These are phyloP conservation scores for Drosophila grimshawi DNA, from an alignment of 1,140 invertebrate species.

Conservation along the genomic window DNA sequence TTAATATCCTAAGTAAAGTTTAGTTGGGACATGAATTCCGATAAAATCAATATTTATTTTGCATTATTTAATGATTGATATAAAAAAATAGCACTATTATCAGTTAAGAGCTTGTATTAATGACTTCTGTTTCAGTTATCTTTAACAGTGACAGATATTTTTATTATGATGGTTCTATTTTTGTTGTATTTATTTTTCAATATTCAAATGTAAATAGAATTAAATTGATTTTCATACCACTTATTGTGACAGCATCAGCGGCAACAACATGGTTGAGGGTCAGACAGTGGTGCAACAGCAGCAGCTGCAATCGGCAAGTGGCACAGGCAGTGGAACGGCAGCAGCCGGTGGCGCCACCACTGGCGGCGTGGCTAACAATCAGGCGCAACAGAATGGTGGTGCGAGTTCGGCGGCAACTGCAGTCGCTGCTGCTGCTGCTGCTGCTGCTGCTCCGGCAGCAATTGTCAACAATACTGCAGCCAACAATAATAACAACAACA, in stretches of 20 bases:
- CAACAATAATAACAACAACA: slow-evolving; percentile 86
- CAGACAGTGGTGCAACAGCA: slow-evolving; percentile 67
- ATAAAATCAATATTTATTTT: too few relatives aligned
- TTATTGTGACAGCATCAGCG: slow-evolving; percentile 25
- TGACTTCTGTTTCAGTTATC: too few relatives aligned
- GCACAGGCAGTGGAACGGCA: slow-evolving; percentile 13
- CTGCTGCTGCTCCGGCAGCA: slow-evolving; percentile 22
- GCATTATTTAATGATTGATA: too few relatives aligned
- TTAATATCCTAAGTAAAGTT: neutral
- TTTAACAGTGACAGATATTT: too few relatives aligned
- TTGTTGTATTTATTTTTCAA: too few relatives aligned
- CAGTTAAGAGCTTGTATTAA: too few relatives aligned
- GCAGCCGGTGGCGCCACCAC: slow-evolving; percentile 17
- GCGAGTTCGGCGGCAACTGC: slow-evolving; percentile 33
- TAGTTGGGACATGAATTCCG: neutral
- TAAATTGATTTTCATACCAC: neutral
- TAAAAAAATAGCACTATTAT: too few relatives aligned
- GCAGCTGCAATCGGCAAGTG: slow-evolving; percentile 38
- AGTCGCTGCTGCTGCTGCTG: slow-evolving; percentile 25
- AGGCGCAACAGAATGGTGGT: slow-evolving; percentile 75
- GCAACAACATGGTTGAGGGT: slow-evolving; percentile 71
- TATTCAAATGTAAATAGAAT: neutral
- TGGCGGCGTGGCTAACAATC: slow-evolving; percentile 51
- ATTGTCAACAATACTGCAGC: slow-evolving; percentile 33
- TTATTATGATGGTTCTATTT: too few relatives aligned